Conservation (phyloP, 2,888 invertebrate genomes). For the Agrochola lota region DNA sequence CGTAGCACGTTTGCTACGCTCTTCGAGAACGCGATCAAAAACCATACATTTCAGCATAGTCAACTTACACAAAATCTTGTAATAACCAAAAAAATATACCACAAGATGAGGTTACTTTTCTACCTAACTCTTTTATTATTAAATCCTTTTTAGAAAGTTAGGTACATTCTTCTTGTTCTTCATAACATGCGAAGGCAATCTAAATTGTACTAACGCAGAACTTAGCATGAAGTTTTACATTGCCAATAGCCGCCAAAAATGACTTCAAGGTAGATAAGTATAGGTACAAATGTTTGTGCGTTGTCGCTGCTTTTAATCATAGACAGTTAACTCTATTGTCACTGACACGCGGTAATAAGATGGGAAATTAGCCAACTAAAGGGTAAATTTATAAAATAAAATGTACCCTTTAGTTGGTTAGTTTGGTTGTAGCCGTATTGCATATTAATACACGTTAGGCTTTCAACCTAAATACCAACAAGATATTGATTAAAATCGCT, state of each 20-base stretch:
- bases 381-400: too few relatives aligned
- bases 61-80: not conserved
- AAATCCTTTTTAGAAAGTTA: not conserved
- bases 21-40: not conserved
- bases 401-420: not conserved
- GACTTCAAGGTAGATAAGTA: not conserved
- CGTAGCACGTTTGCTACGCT: slow-evolving; percentile 37
- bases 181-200: not conserved
- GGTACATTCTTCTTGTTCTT: not conserved
- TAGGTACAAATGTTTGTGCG: not conserved
- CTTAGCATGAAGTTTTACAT: not conserved
- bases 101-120: not conserved
- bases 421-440: not conserved
- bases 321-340: not conserved
- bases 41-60: too few relatives aligned
- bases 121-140: not conserved
- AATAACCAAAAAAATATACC: not conserved
- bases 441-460: not conserved
- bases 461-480: not conserved
- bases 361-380: too few relatives aligned
- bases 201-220: not conserved
- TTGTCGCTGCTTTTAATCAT: not conserved
- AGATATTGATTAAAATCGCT: not conserved
- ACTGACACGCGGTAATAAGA: not conserved
- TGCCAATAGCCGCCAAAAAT: not conserved